A percentile compares a stretch with the other conserved stretches of the same genome.
Conservation (phyloP, 2,888 invertebrate species). For the Lochmaea capreae region DNA sequence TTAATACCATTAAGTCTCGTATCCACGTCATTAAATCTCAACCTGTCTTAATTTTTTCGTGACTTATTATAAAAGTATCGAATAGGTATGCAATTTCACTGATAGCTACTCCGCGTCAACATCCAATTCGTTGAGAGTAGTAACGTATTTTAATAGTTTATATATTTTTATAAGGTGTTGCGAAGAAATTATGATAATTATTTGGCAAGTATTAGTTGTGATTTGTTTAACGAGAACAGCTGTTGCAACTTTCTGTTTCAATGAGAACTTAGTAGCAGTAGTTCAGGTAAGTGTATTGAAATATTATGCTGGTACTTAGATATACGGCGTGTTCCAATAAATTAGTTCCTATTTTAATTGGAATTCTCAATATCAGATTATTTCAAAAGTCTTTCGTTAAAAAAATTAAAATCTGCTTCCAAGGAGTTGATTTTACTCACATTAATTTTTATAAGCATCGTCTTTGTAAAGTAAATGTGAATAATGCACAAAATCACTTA, state of each 20-base stretch:
- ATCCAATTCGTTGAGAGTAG: neutral
- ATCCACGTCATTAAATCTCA: neutral
- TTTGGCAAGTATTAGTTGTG: neutral
- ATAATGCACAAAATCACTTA: too few relatives aligned
- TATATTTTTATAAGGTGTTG: neutral
- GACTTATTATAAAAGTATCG: neutral
- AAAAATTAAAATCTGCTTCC: too few relatives aligned
- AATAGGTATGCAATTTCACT: neutral
- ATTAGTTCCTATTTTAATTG: too few relatives aligned
- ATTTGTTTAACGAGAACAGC: neutral
- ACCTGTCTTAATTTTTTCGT: neutral
- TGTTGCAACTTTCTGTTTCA: neutral
- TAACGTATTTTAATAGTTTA: too few relatives aligned
- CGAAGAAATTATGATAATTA: neutral
- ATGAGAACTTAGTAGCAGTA: conserved; percentile 10
- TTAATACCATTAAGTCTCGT: neutral
- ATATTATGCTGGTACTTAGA: neutral
- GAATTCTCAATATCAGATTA: too few relatives aligned
- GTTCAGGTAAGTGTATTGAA: conserved; percentile 6
- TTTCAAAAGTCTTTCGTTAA: too few relatives aligned
- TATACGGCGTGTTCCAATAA: too few relatives aligned
- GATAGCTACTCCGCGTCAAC: neutral
- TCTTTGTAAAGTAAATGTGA: too few relatives aligned
- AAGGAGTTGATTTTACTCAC: too few relatives aligned
- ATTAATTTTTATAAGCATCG: too few relatives aligned